phyloP scores from a whole-genome alignment of 2,113 vertebrate genomes.

The Psettodes erumei region DNA sequence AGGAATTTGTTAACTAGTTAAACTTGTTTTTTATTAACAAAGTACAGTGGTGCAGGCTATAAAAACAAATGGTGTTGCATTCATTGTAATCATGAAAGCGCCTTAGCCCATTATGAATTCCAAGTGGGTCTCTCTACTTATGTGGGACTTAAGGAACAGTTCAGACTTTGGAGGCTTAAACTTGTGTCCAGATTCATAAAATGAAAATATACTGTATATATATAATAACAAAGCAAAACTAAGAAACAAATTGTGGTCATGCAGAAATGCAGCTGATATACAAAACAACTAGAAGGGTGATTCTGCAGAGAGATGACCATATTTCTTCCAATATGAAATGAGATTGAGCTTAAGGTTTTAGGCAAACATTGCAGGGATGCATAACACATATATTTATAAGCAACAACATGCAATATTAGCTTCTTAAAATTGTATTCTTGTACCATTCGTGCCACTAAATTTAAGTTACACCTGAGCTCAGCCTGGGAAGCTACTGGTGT shows the following conservation, averaged over 20 bases:
- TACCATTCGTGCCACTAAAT: background rate
- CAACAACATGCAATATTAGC: background rate
- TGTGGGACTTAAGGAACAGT: background rate
- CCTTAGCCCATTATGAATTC: background rate
- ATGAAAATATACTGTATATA: background rate
- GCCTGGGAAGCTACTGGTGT: background rate
- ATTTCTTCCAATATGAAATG: background rate
- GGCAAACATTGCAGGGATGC: background rate
- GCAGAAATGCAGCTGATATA: background rate
- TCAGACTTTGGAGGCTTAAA: background rate
- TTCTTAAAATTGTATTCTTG: background rate
- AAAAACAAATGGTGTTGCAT: conserved; percentile 47
- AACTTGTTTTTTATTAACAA: conserved; percentile 34
- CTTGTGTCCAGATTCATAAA: conserved; percentile 1
- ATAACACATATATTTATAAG: background rate
- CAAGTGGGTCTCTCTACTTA: conserved; percentile 3
- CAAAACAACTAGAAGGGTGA: background rate
- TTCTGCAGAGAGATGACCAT: background rate
- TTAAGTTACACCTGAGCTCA: conserved; percentile 13
- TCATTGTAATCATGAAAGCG: conserved; percentile 37
- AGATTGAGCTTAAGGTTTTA: background rate
- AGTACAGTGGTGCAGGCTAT: conserved; percentile 34
- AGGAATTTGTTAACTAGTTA: conserved; percentile 50
- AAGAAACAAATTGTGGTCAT: background rate
- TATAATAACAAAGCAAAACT: background rate